phyloP scores from a whole-genome alignment of 2,888 invertebrate species.

The Elegia similella region DNA sequence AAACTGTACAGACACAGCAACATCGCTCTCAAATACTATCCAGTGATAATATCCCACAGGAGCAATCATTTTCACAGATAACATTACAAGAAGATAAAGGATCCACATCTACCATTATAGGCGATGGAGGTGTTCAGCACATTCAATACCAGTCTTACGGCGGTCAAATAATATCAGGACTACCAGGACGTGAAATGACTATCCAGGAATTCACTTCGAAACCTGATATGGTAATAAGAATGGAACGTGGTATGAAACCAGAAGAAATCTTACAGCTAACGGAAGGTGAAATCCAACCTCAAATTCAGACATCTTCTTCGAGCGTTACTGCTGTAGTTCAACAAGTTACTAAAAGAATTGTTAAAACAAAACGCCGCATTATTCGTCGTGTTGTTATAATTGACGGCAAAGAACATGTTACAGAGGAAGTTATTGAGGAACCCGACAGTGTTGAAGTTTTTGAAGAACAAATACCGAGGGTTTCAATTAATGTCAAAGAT shows the following conservation, averaged over 20 bases:
- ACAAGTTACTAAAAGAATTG: conserved; percentile 89
- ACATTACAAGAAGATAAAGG: conserved; percentile 85
- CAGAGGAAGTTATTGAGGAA: conserved; percentile 92
- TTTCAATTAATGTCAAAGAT: conserved; percentile 85
- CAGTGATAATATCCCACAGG: conserved; percentile 80
- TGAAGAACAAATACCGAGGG: conserved; percentile 87
- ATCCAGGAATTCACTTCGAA: conserved; percentile 85
- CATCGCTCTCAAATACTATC: conserved; percentile 79
- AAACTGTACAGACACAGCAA: conserved; percentile 84
- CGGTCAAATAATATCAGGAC: conserved; percentile 83
- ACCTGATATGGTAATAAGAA: conserved; percentile 81
- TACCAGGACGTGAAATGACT: conserved; percentile 84
- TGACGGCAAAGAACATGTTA: conserved; percentile 91
- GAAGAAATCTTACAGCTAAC: conserved; percentile 68
- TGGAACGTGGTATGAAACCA: conserved; percentile 80
- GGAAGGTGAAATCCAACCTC: conserved; percentile 61
- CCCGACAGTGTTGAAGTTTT: conserved; percentile 89
- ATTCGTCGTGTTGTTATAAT: conserved; percentile 89
- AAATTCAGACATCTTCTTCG: conserved; percentile 84
- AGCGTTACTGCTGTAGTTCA: conserved; percentile 90
- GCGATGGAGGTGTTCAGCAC: conserved; percentile 84
- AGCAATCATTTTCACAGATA: conserved; percentile 85
- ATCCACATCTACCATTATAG: conserved; percentile 78
- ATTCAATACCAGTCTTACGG: conserved; percentile 84
- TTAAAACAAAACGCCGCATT: conserved; percentile 87